Evolutionary conservation across 2,113 vertebrate genomes (phyloP), one percentile per base, ranked within the genome.

Genomic region (Urocynchramus pylzowi): DNA sequence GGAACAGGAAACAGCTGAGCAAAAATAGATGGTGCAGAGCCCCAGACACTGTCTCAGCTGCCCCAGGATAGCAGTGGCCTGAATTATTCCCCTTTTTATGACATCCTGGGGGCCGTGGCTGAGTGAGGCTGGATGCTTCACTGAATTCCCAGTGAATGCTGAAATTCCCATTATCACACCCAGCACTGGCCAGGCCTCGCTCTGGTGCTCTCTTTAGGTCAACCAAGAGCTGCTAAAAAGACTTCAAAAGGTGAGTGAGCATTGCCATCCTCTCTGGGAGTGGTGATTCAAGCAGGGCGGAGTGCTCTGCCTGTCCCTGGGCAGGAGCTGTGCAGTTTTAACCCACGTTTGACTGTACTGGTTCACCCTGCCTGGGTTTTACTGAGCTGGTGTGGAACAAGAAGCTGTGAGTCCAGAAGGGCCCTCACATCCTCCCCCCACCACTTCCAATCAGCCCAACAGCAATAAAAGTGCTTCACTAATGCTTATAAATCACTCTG

Each of bases 401-500:
- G 11, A 30, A 90, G 44, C 56, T 67, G 11, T 1, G 41, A 47
- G 47, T 8, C 16, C 59, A 84, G 56, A 70, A 42, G 3, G 39
- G 37, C 61, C 52, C 44, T 52, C 35, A 23, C 75, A 8, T 26
- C 19, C 65, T 42, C 78, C 54, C 31, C 41, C 39, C 19, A 44
- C 80, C 13, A 4, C 53, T 27, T 75, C 41, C 53, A 11, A 33
- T 35, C 45, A 87, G 49, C 57, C 67, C 23, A 87, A 82, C 50
- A 91, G 81, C 67, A 60, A 68, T 16, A 67, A 63, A 89, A 83
- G 74, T 37, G 57, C 67, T 83, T 65, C 70, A 28, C 63, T 87
- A 50, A 74, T 63, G 79, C 74, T 77, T 63, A 67, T 93, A 91
- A 93, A 86, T 74, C 8, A 11, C 84, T 74, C 70, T 74, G 75